These are phyloP conservation scores for Arvicanthis niloticus DNA, from an alignment of 2,113 vertebrate species.

Conservation along the genomic window DNA sequence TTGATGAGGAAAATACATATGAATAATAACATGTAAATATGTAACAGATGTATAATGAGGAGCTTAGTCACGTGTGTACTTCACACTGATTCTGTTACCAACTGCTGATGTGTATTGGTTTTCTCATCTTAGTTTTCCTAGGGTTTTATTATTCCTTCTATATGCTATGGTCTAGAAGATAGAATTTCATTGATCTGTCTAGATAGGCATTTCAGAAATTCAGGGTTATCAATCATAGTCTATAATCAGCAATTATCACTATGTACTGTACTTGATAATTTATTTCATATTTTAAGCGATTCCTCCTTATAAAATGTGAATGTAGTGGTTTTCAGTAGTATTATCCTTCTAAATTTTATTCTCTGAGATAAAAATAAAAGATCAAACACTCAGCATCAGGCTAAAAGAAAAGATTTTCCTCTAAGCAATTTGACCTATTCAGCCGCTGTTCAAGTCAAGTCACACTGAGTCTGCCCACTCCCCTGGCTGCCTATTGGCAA, in stretches of 20 bases:
- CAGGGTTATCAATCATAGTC: neutral
- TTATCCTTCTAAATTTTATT: constrained; percentile 51
- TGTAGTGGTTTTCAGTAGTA: neutral
- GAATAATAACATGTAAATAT: neutral
- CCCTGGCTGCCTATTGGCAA: neutral
- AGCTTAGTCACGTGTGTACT: neutral
- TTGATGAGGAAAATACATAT: neutral
- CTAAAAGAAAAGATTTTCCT: constrained; percentile 44
- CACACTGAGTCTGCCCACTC: constrained; percentile 11
- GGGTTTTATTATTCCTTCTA: neutral
- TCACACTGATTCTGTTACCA: neutral
- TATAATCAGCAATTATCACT: neutral
- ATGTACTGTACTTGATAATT: neutral
- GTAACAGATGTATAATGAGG: neutral
- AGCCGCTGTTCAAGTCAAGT: constrained; percentile 26
- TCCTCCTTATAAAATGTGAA: neutral
- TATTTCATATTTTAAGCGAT: neutral
- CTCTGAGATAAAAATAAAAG: neutral
- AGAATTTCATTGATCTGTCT: neutral
- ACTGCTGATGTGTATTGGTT: accelerated
- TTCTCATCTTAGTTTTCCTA: neutral
- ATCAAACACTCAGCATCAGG: neutral
- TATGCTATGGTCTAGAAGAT: neutral
- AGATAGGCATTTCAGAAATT: neutral
- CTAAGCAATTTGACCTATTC: constrained; percentile 43